Base-by-base conservation (phyloP, 2,888 invertebrate species). In the Heliconius erato region DNA sequence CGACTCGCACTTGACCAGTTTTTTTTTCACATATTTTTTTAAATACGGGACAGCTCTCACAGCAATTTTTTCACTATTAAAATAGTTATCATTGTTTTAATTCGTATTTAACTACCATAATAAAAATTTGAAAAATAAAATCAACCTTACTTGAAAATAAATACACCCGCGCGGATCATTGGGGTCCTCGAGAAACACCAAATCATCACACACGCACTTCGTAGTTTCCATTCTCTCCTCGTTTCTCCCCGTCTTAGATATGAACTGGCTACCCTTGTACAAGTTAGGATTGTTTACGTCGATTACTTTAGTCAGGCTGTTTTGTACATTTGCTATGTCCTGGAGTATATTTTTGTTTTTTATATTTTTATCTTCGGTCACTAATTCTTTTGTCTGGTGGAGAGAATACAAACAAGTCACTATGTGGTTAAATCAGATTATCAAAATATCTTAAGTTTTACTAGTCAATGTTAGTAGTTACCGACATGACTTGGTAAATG, bases 131-230 rank as follows among this genome's bases (percentile, higher is more conserved):
- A 49, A 19, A 49, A 54, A 54, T 19, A 54, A 19, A 69, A n/a
- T 54, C 2, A 40, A 54, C 81, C 84, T 85, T 67, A 96, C 97
- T 94, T 97, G 97, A 86, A 97, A 97, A 88, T 96, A 97, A 26
- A 96, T 92, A 79, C 97, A 97, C 0, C 97, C 97, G 59, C 94
- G 92, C 0, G 97, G 97, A 79, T 97, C 95, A 77, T 95, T 90
- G 0, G 94, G 93, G 67, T 95, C 94, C 83, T 96, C 96, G 0
- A 95, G 83, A 12, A 90, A 83, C 3, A 95, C 91, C 0, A 88
- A 86, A 16, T 93, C 94, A 0, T 82, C 85, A 74, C 94, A 93
- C 0, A 86, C 82, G 74, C 93, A 94, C 19, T 80, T 81, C 49
- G 82, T 26, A 9, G 23, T 32, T 11, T 74, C 74, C 16, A 44